Conservation (phyloP, 2,113 vertebrate genomes). For the Cyrtonyx montezumae region DNA sequence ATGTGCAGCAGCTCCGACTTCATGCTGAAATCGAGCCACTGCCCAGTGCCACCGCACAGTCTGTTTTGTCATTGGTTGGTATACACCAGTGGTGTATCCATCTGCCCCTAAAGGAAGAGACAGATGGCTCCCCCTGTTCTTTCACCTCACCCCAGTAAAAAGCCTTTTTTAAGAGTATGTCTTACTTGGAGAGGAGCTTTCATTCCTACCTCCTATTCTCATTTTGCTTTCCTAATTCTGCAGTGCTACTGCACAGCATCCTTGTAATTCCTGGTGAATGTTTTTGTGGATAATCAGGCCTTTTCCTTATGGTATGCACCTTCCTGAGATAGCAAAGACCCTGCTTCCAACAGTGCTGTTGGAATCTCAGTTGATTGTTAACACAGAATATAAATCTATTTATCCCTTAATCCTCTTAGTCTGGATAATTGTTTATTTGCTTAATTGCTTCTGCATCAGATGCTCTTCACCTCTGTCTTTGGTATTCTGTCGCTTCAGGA, state of each 20-base stretch:
- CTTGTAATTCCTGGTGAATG: background rate
- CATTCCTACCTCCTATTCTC: background rate
- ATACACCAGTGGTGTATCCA: background rate
- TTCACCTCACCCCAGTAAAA: background rate
- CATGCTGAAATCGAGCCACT: rapidly evolving
- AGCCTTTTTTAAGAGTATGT: background rate
- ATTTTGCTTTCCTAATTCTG: background rate
- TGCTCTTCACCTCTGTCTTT: conserved; percentile 36
- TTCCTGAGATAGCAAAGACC: conserved; percentile 13
- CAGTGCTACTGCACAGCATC: background rate
- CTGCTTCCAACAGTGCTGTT: background rate
- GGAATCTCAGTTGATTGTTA: conserved; percentile 29
- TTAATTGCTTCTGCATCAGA: conserved; percentile 74
- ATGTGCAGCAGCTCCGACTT: background rate
- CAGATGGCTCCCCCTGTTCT: background rate
- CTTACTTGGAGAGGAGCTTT: background rate
- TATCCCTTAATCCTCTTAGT: conserved; percentile 32
- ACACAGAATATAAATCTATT: conserved; percentile 23
- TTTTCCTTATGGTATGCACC: background rate
- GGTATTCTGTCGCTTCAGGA: conserved; percentile 58
- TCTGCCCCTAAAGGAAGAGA: no score
- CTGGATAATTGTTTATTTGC: conserved; percentile 69
- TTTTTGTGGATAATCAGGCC: conserved; percentile 14
- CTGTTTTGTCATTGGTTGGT: background rate
- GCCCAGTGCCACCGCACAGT: background rate